phyloP scores from a whole-genome alignment of 2,888 invertebrate species.

The Phragmatobia fuliginosa region DNA sequence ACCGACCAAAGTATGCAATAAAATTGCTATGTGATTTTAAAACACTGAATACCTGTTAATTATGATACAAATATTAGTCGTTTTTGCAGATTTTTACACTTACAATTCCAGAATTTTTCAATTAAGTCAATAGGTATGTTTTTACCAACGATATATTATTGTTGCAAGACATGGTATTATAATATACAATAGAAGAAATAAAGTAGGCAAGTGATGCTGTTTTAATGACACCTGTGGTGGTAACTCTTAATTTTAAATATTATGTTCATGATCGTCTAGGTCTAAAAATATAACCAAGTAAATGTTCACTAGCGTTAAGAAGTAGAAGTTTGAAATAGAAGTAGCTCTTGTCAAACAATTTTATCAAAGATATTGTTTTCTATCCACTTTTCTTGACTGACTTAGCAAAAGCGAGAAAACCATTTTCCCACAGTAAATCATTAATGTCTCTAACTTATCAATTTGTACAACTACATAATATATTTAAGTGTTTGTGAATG shows the following conservation, averaged over 20 bases:
- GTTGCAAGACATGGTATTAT: too few relatives aligned
- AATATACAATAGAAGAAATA: too few relatives aligned
- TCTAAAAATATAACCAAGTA: background rate
- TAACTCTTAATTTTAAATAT: background rate
- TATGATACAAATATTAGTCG: background rate
- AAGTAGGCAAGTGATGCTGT: background rate
- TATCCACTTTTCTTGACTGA: background rate
- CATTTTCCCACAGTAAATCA: constrained; percentile 59
- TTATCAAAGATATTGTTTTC: background rate
- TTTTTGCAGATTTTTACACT: background rate
- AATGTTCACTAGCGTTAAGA: too few relatives aligned
- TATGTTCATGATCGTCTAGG: background rate
- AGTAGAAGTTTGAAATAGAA: background rate
- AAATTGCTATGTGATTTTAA: background rate
- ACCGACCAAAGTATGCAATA: background rate
- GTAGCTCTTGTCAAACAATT: background rate
- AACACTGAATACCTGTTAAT: background rate
- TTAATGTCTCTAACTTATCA: constrained; percentile 44
- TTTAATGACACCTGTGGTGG: too few relatives aligned
- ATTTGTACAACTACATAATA: constrained; percentile 14
- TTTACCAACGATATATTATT: background rate
- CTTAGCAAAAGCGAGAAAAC: background rate
- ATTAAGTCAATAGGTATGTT: background rate
- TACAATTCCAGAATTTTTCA: too few relatives aligned
- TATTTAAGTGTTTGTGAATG: constrained; percentile 54